A percentile compares a stretch with the other conserved stretches of the same genome.
These are phyloP conservation scores for Drosophila cracens DNA, from an alignment of 2,888 invertebrate genomes.

Conservation along the genomic window DNA sequence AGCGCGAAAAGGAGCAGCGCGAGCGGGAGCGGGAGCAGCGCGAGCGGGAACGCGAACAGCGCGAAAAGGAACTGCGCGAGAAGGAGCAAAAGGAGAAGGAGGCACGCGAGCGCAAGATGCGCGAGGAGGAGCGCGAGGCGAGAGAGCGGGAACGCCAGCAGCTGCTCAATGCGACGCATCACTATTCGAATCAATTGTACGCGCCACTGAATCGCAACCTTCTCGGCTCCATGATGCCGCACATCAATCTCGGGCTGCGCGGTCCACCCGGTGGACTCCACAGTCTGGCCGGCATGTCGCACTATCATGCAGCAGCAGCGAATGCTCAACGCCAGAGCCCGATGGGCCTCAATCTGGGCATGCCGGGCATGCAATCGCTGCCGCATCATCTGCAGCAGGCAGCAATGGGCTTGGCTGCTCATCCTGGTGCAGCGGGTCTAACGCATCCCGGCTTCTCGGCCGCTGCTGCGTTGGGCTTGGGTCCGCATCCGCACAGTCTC, in stretches of 20 bases:
- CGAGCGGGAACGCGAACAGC: conserved; percentile 82
- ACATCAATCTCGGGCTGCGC: conserved; percentile 82
- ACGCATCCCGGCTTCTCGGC: conserved; percentile 83
- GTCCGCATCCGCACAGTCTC: conserved; percentile 82
- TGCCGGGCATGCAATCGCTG: conserved; percentile 79
- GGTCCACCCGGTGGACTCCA: conserved; percentile 82
- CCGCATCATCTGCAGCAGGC: conserved; percentile 83
- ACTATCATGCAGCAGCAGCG: conserved; percentile 83
- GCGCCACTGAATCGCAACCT: conserved; percentile 82
- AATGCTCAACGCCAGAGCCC: conserved; percentile 84
- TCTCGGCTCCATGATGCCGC: conserved; percentile 83
- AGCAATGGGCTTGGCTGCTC: conserved; percentile 78
- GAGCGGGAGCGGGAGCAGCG: conserved; percentile 83
- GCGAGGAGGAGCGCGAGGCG: conserved; percentile 85
- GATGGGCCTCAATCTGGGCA: conserved; percentile 83
- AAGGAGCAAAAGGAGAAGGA: conserved; percentile 85
- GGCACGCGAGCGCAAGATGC: conserved; percentile 83
- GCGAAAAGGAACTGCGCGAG: conserved; percentile 83
- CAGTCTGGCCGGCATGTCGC: conserved; percentile 82
- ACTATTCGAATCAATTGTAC: conserved; percentile 84
- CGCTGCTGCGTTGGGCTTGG: conserved; percentile 80
- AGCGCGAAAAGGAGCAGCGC: conserved; percentile 82
- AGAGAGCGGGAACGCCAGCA: conserved; percentile 85
- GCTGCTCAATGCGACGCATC: conserved; percentile 82
- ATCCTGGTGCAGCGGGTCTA: conserved; percentile 76